These are phyloP conservation scores for Glossophaga mutica DNA, from an alignment of 2,797 vertebrate genomes.

Conservation along the genomic window DNA sequence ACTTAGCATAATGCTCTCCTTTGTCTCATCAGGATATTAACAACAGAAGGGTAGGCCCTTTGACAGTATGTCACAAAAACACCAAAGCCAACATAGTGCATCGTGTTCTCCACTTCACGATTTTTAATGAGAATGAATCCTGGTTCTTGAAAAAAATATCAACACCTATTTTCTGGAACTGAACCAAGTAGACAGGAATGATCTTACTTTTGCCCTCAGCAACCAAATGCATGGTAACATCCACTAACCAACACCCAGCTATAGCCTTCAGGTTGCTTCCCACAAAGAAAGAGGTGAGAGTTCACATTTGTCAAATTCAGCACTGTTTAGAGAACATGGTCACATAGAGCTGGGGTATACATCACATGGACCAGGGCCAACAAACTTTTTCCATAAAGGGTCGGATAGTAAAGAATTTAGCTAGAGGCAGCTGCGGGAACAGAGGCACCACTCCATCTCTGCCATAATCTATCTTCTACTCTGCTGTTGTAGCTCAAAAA, in stretches of 20 bases:
- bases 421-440: neutral
- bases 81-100: slow-evolving; percentile 79
- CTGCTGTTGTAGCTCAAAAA: neutral
- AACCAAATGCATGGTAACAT: slow-evolving; percentile 91
- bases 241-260: neutral
- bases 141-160: slow-evolving; percentile 95
- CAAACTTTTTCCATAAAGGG: neutral
- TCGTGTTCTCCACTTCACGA: slow-evolving; percentile 89
- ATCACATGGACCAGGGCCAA: neutral
- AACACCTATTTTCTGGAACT: slow-evolving; percentile 83
- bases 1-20: neutral
- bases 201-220: slow-evolving; percentile 88
- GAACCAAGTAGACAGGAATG: slow-evolving; percentile 81
- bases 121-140: slow-evolving; percentile 93
- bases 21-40: slow-evolving; percentile 86
- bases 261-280: neutral
- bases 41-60: slow-evolving; percentile 90
- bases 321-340: neutral
- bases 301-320: neutral
- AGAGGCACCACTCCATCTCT: neutral
- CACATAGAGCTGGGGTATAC: neutral
- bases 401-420: neutral
- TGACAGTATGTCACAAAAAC: slow-evolving; percentile 85
- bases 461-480: neutral
- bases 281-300: neutral